Evolutionary conservation across 1,140 invertebrate genomes (phyloP), one percentile per base, ranked within the genome.

Genomic region (Magallana angulata): DNA sequence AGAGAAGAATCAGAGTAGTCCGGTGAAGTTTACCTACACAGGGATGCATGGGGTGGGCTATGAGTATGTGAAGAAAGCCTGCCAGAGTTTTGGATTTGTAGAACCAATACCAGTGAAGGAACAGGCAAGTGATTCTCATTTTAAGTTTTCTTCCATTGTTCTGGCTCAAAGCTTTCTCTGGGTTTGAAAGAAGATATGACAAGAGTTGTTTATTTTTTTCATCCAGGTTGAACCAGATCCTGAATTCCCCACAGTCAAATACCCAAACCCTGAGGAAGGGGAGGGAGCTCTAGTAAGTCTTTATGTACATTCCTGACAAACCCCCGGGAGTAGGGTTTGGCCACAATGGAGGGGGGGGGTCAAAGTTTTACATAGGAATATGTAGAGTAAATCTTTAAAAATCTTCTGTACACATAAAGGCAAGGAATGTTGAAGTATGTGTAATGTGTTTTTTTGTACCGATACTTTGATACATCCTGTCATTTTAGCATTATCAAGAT

Each of bases 221-320:
- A 9, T 87, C 90, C 97, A 99, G 95, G 96, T 97, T 90, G 95
- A 97, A 87, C 97, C 99, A 0, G 97, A 99, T 96, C 99, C 99
- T 0, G 98, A 99, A 89, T 99, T 99, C 95, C 97, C 98, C 1
- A 99, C 98, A 0, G 98, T 99, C 0, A 97, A 96, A 92, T 99
- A 98, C 95, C 99, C 99, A 0, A 99, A 99, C 96, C 99, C 99
- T 1, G 99, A 99, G 95, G 99, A 99, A 95, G 97, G 97, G 9
- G 97, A 97, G 93, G 97, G 97, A 92, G 97, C 98, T 82, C 94
- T 99, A 85, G 95, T 95, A 90, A 92, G 93, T 82, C 14, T 24
- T 14, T 30, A 7, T 57, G 36, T 48, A 48, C 36, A 48, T 48
- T 48, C 5, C 5, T 36, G 36, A 36, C 36, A 36, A 36, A 36